These are phyloP conservation scores for Nebria ingens DNA, from an alignment of 1,140 invertebrate genomes.

Conservation along the genomic window DNA sequence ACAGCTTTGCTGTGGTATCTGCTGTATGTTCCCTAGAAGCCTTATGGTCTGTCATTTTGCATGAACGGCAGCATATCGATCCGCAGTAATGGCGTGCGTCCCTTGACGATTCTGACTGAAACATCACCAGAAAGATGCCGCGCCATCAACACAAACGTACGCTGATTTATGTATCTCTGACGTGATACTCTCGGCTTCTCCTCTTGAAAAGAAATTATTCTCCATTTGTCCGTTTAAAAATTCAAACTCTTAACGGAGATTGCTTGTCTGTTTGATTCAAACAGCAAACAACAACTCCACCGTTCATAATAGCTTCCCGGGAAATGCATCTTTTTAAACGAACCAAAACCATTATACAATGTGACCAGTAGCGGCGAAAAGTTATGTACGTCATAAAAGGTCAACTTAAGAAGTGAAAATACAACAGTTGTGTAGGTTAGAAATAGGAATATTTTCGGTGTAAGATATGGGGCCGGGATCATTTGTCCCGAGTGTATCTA, in stretches of 20 bases:
- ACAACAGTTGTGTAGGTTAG: no score
- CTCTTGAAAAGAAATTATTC: background rate
- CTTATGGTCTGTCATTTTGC: background rate
- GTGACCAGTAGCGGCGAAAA: no score
- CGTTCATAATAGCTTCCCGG: no score
- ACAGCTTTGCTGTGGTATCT: background rate
- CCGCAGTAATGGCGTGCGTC: background rate
- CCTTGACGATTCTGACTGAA: background rate
- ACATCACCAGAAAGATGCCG: background rate
- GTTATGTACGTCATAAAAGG: no score
- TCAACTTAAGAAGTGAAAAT: no score
- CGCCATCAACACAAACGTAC: background rate
- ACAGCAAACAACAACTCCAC: no score
- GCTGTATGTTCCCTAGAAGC: background rate
- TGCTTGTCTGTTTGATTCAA: no score
- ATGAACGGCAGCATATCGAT: slow-evolving; percentile 6
- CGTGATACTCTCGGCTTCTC: background rate
- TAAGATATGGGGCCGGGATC: slow-evolving; percentile 4
- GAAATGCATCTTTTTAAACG: no score
- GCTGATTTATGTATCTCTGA: background rate
- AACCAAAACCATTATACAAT: no score
- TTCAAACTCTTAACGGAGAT: no score
- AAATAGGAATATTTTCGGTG: background rate
- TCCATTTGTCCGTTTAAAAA: background rate
- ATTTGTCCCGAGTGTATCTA: slow-evolving; percentile 7